phyloP scores from a whole-genome alignment of 2,888 invertebrate genomes.

The Lypha dubia region DNA sequence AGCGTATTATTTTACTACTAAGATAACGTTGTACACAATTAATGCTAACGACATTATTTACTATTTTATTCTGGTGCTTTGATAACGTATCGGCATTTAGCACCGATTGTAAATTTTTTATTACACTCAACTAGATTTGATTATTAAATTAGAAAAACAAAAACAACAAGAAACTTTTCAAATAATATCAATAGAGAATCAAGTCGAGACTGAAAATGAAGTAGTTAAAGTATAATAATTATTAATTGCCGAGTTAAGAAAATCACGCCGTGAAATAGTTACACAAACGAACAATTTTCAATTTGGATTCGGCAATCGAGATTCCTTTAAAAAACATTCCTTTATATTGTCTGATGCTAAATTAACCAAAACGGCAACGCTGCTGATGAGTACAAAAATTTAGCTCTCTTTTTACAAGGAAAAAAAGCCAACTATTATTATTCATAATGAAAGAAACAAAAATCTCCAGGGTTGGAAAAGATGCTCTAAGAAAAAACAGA shows the following conservation, averaged over 20 bases:
- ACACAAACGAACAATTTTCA: too few species aligned
- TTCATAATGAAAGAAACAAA: neutral
- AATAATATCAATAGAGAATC: neutral
- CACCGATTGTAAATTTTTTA: constrained; percentile 13
- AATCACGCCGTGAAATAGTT: too few species aligned
- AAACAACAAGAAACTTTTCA: neutral
- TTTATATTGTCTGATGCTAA: too few species aligned
- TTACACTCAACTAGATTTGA: neutral
- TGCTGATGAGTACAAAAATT: constrained; percentile 20
- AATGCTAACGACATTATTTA: neutral
- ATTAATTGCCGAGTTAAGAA: too few species aligned
- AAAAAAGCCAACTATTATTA: neutral
- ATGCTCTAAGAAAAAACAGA: too few species aligned
- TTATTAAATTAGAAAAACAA: neutral
- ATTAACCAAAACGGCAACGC: neutral
- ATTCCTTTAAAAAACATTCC: too few species aligned
- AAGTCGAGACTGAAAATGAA: neutral
- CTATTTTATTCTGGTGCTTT: constrained; percentile 14
- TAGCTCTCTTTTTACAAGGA: constrained; percentile 3
- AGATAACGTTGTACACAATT: neutral
- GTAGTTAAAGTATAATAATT: too few species aligned
- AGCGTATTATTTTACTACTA: neutral
- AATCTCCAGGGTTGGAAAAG: neutral
- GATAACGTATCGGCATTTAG: constrained; percentile 46
- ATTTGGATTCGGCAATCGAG: too few species aligned